Evolutionary conservation across 2,888 invertebrate species (phyloP).

Genomic region (Hymenopus coronatus): DNA sequence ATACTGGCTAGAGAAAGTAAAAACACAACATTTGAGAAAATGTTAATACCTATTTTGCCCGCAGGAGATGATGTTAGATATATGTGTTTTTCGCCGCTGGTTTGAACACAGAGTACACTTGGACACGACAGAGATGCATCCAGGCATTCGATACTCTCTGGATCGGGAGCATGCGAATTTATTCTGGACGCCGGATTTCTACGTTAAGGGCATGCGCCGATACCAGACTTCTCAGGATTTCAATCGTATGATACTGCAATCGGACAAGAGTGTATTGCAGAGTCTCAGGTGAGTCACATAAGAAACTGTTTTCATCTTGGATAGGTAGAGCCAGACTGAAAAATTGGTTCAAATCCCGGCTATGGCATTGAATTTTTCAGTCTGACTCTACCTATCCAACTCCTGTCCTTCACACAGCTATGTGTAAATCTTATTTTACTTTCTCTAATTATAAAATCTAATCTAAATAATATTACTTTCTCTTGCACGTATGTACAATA

Average conservation of each 20-base stretch:
- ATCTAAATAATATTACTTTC: too few relatives aligned
- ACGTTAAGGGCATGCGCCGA: not conserved
- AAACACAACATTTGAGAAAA: too few relatives aligned
- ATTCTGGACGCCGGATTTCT: slow-evolving; percentile 13
- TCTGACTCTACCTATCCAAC: too few relatives aligned
- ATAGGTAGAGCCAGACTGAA: too few relatives aligned
- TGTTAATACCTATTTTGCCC: too few relatives aligned
- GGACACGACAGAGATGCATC: not conserved
- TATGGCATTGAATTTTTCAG: too few relatives aligned
- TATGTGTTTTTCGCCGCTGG: not conserved
- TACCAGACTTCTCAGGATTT: not conserved
- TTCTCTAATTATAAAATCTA: too few relatives aligned
- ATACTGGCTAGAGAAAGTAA: too few relatives aligned
- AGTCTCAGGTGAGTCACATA: not conserved
- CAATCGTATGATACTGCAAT: not conserved
- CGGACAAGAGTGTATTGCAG: not conserved
- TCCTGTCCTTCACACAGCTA: too few relatives aligned
- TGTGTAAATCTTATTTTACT: too few relatives aligned
- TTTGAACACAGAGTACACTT: not conserved
- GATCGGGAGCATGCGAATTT: not conserved
- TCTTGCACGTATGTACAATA: too few relatives aligned
- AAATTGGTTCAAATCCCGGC: too few relatives aligned
- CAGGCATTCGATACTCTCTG: not conserved
- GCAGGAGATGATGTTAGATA: not conserved
- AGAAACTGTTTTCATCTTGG: not conserved